Evolutionary conservation across 2,797 vertebrate genomes (phyloP).

Genomic region (Cyprinella venusta): DNA sequence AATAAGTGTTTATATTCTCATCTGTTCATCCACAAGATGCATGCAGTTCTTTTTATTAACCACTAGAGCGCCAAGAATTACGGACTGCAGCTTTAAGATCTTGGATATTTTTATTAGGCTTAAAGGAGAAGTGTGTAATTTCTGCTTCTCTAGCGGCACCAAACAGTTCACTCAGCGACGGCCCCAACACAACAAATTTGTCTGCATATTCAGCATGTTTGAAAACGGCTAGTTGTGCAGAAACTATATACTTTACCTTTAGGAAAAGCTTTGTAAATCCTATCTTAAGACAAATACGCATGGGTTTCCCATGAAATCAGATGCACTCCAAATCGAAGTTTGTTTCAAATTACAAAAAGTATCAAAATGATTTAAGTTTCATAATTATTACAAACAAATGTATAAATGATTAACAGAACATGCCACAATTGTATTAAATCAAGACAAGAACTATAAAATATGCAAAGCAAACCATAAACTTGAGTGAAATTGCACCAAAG

Average conservation of each 20-base stretch:
- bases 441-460: not conserved
- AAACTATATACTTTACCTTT: not conserved
- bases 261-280: slow-evolving; percentile 24
- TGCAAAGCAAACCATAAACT: slow-evolving; percentile 5
- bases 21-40: no score
- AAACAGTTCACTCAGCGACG: not conserved
- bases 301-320: slow-evolving; percentile 85
- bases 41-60: no score
- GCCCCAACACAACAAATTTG: not conserved
- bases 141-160: not conserved
- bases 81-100: no score
- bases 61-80: no score
- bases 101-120: not conserved
- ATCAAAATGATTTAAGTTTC: slow-evolving; percentile 71
- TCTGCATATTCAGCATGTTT: not conserved
- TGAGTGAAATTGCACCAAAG: slow-evolving; percentile 3
- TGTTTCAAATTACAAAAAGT: slow-evolving; percentile 88
- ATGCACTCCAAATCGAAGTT: slow-evolving; percentile 99
- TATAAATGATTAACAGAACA: slow-evolving; percentile 22
- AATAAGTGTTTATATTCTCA: no score
- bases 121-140: slow-evolving; percentile 5
- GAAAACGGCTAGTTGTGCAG: not conserved
- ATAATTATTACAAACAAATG: slow-evolving; percentile 39
- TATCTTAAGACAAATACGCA: slow-evolving; percentile 71
- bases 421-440: slow-evolving; percentile 8